These are phyloP conservation scores for Meloidogyne exigua DNA, from an alignment of 1,140 invertebrate genomes.

Conservation along the genomic window DNA sequence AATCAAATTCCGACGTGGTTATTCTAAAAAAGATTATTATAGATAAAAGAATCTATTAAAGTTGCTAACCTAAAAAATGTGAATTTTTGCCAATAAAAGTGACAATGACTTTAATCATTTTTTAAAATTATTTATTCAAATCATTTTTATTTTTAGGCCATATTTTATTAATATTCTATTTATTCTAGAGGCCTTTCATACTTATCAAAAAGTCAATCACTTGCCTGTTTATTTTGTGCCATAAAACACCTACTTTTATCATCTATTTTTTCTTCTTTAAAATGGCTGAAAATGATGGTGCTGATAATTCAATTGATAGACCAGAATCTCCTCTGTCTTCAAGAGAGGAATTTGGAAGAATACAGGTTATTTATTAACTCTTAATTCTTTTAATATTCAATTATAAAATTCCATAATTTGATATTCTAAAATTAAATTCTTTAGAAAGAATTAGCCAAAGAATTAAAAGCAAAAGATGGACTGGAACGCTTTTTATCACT, in stretches of 20 bases:
- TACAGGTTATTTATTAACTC: not conserved
- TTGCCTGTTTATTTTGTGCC: conserved; percentile 1
- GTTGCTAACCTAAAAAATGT: not conserved
- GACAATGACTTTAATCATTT: not conserved
- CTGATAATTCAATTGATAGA: not conserved
- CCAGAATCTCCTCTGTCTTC: not conserved
- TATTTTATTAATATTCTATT: not conserved
- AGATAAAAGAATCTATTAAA: not conserved
- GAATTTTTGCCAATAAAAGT: not conserved
- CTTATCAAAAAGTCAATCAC: not conserved
- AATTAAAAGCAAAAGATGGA: conserved; percentile 59
- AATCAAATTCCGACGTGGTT: not conserved
- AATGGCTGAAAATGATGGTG: not conserved
- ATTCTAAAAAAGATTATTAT: not conserved
- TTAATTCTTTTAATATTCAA: too few relatives aligned
- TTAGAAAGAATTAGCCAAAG: conserved; percentile 57
- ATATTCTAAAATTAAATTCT: too few relatives aligned
- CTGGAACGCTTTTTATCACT: conserved; percentile 48
- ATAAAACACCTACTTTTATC: not conserved
- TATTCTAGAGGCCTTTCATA: not conserved
- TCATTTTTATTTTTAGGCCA: not conserved
- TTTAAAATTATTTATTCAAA: not conserved
- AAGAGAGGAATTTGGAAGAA: conserved; percentile 1
- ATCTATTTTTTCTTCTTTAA: not conserved
- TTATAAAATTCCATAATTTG: too few relatives aligned